phyloP scores from a whole-genome alignment of 2,888 invertebrate species.

The Tetrapedia diversipes region DNA sequence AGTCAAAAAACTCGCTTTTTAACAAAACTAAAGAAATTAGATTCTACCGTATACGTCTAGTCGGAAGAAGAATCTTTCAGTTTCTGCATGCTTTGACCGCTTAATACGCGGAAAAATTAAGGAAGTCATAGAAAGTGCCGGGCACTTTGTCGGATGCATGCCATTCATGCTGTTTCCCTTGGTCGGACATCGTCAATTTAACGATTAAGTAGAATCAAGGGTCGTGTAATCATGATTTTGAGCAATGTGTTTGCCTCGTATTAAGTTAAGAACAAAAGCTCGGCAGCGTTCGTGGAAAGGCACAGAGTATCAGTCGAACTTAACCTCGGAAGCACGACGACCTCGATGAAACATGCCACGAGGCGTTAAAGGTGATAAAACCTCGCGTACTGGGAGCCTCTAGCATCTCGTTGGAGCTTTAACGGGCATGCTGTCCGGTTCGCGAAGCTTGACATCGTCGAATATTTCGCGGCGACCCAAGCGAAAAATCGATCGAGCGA shows the following conservation, averaged over 20 bases:
- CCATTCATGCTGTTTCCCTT: conserved; percentile 15
- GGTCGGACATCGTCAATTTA: not conserved
- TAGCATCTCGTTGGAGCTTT: conserved; percentile 10
- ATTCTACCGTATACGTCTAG: not conserved
- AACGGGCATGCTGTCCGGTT: not conserved
- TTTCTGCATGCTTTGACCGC: conserved; percentile 54
- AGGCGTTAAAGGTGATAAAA: conserved; percentile 53
- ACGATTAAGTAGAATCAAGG: not conserved
- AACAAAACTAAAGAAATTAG: not conserved
- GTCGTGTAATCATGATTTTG: not conserved
- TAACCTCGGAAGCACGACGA: conserved; percentile 61
- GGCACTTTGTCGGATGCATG: conserved; percentile 50
- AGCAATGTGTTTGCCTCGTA: not conserved
- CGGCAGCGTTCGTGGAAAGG: conserved; percentile 17
- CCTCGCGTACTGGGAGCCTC: not conserved
- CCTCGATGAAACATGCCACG: conserved; percentile 31
- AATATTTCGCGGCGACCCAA: not conserved
- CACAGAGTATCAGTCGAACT: conserved; percentile 42
- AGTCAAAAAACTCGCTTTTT: not conserved
- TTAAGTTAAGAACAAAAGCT: not conserved
- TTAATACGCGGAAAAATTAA: conserved; percentile 33
- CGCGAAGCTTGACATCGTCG: conserved; percentile 6
- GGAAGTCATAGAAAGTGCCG: conserved; percentile 43
- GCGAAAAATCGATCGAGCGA: conserved; percentile 49
- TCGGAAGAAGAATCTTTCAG: conserved; percentile 22